phyloP scores from a whole-genome alignment of 1,140 invertebrate genomes.

The Papilio glaucus region DNA sequence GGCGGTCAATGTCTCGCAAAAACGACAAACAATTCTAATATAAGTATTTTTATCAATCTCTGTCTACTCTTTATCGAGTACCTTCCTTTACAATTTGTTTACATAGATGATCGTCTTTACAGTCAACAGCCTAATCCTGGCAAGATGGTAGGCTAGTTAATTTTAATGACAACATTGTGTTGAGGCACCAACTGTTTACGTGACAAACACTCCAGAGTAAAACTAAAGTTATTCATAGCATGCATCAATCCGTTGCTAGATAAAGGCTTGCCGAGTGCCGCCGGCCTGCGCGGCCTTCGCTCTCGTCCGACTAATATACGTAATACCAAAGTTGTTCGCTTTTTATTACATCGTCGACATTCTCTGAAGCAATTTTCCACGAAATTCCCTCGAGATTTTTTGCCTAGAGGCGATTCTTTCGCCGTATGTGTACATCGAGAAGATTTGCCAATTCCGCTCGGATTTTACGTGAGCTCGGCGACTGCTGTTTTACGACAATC shows the following conservation, averaged over 20 bases:
- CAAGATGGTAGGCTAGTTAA: no score
- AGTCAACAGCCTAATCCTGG: no score
- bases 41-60: no score
- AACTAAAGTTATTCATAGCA: no score
- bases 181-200: no score
- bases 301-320: neutral
- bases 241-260: neutral
- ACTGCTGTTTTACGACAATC: neutral
- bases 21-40: no score
- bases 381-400: neutral
- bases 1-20: no score
- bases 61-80: no score
- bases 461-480: neutral
- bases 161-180: no score
- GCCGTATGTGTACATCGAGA: neutral
- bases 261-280: neutral
- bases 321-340: neutral
- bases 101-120: no score
- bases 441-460: neutral
- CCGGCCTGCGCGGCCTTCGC: neutral
- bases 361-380: neutral
- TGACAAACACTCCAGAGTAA: no score
- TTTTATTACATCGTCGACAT: constrained; percentile 9
- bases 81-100: no score
- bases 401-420: neutral